Conservation (phyloP, 2,888 invertebrate species). For the Muschampia plurimacula region DNA sequence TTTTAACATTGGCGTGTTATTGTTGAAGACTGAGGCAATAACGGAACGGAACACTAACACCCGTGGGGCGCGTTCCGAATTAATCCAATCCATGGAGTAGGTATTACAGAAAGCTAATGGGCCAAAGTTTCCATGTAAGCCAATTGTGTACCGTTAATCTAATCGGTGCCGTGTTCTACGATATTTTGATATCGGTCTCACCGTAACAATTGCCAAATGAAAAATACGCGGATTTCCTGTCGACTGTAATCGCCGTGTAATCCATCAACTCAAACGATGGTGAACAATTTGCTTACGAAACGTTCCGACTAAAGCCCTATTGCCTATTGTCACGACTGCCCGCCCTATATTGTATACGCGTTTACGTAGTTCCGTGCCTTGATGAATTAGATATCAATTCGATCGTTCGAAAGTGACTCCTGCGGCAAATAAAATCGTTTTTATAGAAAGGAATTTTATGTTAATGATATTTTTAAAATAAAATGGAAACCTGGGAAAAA, state of each 20-base stretch:
- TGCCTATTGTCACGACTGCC: constrained; percentile 71
- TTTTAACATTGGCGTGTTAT: constrained; percentile 61
- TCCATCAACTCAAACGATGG: constrained; percentile 75
- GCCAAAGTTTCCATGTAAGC: constrained; percentile 78
- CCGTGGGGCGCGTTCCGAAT: constrained; percentile 66
- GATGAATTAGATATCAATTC: constrained; percentile 23
- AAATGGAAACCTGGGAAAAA: neutral
- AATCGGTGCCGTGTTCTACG: constrained; percentile 75
- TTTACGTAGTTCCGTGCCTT: constrained; percentile 23
- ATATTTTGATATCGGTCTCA: constrained; percentile 57
- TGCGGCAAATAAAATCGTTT: neutral
- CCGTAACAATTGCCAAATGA: constrained; percentile 81
- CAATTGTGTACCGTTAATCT: constrained; percentile 81
- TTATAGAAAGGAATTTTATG: neutral
- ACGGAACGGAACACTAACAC: constrained; percentile 65
- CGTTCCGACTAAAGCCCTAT: constrained; percentile 65
- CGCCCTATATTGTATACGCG: constrained; percentile 10
- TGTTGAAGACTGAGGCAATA: constrained; percentile 66
- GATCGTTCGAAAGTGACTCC: constrained; percentile 14
- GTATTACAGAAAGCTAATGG: constrained; percentile 69
- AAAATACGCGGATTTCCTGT: constrained; percentile 83
- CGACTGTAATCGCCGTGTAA: constrained; percentile 76
- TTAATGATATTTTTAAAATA: neutral
- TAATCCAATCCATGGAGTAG: constrained; percentile 70
- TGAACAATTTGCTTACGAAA: constrained; percentile 52